phyloP scores from a whole-genome alignment of 2,888 invertebrate species.

The Thelaira solivaga region DNA sequence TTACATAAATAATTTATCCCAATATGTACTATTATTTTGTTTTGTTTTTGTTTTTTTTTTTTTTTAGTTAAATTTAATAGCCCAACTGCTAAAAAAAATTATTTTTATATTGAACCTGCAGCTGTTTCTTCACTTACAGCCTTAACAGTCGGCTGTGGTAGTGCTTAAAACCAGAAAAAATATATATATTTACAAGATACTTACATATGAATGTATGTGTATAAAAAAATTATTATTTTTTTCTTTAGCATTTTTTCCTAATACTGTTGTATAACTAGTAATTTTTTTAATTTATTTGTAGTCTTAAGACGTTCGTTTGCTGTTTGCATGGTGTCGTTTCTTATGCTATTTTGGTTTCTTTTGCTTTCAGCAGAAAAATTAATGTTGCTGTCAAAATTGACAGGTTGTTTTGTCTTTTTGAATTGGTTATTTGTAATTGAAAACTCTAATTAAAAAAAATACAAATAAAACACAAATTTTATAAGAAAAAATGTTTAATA shows the following conservation, averaged over 20 bases:
- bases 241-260: slow-evolving; percentile 10
- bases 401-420: slow-evolving; percentile 48
- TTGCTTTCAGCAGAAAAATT: slow-evolving; percentile 49
- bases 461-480: neutral
- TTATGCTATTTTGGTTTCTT: neutral
- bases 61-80: slow-evolving; percentile 14
- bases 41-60: too few relatives aligned
- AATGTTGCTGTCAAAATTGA: slow-evolving; percentile 37
- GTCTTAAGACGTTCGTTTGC: slow-evolving; percentile 2
- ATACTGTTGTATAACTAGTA: slow-evolving; percentile 45
- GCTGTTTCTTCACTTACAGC: slow-evolving; percentile 56
- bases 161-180: slow-evolving; percentile 11
- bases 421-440: slow-evolving; percentile 15
- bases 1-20: slow-evolving; percentile 39
- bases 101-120: slow-evolving; percentile 21
- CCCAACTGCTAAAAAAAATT: slow-evolving; percentile 6
- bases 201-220: neutral
- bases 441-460: slow-evolving; percentile 16
- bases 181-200: slow-evolving; percentile 39
- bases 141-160: slow-evolving; percentile 24
- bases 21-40: too few relatives aligned
- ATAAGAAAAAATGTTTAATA: too few relatives aligned
- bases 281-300: slow-evolving; percentile 48
- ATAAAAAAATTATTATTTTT: neutral
- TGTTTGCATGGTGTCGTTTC: neutral